Evolutionary conservation across 2,113 vertebrate genomes (phyloP).

Genomic region (Stegostoma tigrinum): DNA sequence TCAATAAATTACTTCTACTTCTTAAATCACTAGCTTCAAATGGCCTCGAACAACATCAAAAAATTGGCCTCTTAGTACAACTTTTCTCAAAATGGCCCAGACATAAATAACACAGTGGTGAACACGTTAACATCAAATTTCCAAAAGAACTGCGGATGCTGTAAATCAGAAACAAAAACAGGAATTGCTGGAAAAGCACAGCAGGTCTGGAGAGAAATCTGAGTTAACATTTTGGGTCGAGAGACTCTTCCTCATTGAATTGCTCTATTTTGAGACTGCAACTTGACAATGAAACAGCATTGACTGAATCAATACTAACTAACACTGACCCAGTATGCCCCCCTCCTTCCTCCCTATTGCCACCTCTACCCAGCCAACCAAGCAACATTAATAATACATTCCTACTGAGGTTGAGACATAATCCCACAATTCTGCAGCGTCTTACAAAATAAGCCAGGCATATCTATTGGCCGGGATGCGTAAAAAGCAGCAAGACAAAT

Average conservation of each 20-base stretch:
- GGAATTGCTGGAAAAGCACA: too few relatives aligned
- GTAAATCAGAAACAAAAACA: too few relatives aligned
- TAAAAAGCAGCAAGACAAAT: not conserved
- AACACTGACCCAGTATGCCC: not conserved
- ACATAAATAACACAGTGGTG: not conserved
- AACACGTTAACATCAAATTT: too few relatives aligned
- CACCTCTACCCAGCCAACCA: too few relatives aligned
- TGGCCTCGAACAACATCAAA: not conserved
- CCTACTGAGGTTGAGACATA: not conserved
- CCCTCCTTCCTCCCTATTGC: not conserved
- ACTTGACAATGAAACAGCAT: not conserved
- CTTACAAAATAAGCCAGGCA: not conserved
- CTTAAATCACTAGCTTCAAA: not conserved
- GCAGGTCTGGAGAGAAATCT: too few relatives aligned
- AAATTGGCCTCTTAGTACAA: not conserved
- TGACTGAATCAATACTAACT: not conserved
- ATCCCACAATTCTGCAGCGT: not conserved
- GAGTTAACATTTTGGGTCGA: too few relatives aligned
- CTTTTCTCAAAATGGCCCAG: not conserved
- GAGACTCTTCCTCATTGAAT: too few relatives aligned
- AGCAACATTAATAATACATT: not conserved
- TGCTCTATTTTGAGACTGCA: too few relatives aligned
- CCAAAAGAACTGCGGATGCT: too few relatives aligned
- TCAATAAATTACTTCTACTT: not conserved
- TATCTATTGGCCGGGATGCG: too few relatives aligned